phyloP scores from a whole-genome alignment of 2,113 vertebrate species.

The Phaethornis superciliosus region DNA sequence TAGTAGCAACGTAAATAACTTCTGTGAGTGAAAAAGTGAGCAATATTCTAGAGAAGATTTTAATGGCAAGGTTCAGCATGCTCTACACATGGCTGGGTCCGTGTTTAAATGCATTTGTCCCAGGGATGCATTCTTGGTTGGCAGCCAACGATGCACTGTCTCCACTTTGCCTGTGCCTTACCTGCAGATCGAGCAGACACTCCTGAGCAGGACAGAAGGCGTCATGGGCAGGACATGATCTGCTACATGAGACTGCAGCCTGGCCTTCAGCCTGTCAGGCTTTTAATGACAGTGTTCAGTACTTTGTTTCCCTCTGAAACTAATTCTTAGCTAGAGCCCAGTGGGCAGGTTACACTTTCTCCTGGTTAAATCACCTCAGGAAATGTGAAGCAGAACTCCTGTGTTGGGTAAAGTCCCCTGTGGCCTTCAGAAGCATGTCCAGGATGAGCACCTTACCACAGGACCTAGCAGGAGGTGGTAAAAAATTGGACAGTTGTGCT shows the following conservation, averaged over 20 bases:
- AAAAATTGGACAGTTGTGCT: background rate
- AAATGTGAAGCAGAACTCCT: background rate
- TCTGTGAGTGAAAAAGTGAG: background rate
- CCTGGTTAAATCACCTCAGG: background rate
- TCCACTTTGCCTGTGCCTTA: background rate
- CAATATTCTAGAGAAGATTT: background rate
- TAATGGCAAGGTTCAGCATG: background rate
- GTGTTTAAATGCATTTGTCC: background rate
- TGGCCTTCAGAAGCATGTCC: background rate
- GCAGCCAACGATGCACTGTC: accelerated
- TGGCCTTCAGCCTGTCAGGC: background rate
- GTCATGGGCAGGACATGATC: background rate
- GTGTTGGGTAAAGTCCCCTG: background rate
- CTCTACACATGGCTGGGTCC: background rate
- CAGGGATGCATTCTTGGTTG: background rate
- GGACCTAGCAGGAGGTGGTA: too few species aligned
- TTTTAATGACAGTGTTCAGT: background rate
- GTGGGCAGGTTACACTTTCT: background rate
- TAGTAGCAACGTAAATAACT: background rate
- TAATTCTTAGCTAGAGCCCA: background rate
- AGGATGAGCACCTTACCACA: background rate
- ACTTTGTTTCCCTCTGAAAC: background rate
- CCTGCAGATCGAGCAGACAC: background rate
- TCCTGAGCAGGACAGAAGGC: background rate
- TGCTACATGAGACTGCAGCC: background rate